Evolutionary conservation across 2,888 invertebrate genomes (phyloP), one percentile per base, ranked within the genome.

Genomic region (Drosophila macrospina): DNA sequence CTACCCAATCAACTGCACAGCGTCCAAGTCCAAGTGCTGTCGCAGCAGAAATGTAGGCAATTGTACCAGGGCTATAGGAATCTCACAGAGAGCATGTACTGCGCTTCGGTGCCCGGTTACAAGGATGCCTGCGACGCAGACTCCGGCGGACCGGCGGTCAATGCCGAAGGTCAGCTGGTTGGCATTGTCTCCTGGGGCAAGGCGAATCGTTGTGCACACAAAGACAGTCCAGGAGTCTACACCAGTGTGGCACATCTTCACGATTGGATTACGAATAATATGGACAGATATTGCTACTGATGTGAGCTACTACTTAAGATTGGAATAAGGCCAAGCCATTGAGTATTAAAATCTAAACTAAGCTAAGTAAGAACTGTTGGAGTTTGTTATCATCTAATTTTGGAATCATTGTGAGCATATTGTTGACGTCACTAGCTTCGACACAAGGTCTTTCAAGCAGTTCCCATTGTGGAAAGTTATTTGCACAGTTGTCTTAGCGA

Each of bases 161-260:
- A 73, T 16, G 59, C 78, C 4, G 61, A 79, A 5, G 88, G 88
- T 2, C 64, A 78, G 11, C 77, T 92, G 79, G 77, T 91, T 94
- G 96, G 96, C 30, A 93, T 97, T 5, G 96, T 96, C 0, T 96
- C 96, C 0, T 91, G 89, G 88, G 91, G 90, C 6, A 74, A 78
- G 54, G 84, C 87, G 0, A 51, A 72, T 55, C 74, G 68, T 7
- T 91, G 91, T 60, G 91, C 86, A 1, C 80, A 78, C 78, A 93
- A 94, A 0, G 94, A 95, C 73, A 95, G 94, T 79, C 97, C 97
- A 0, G 97, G 97, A 0, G 96, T 97, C 2, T 97, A 97, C 91
- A 93, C 79, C 1, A 89, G 78, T 30, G 75, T 90, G 44, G 42
- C 67, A 4, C 54, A 60, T 26, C 55, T 89, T 0, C 69, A 75